Conservation (phyloP, 2,888 invertebrate species). For the Microdon myrmicae region DNA sequence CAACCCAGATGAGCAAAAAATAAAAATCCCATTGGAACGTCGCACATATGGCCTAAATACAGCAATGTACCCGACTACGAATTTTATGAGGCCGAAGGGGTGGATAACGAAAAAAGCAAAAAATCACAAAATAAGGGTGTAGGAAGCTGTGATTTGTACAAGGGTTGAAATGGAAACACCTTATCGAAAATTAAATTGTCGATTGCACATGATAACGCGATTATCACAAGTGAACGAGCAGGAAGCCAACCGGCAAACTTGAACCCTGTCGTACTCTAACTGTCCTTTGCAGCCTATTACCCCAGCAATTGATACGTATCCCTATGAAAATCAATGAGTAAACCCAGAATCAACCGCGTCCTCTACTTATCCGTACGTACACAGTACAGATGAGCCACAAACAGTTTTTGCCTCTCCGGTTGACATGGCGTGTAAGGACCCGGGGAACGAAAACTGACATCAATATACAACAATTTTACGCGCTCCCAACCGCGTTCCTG, state of each 20-base stretch:
- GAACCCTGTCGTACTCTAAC: constrained; percentile 26
- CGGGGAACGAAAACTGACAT: constrained; percentile 30
- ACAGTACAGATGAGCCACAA: constrained; percentile 13
- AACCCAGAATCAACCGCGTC: constrained; percentile 1
- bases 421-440: too few relatives aligned
- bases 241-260: constrained; percentile 54
- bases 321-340: neutral
- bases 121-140: constrained; percentile 8
- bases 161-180: constrained; percentile 47
- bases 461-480: constrained; percentile 19
- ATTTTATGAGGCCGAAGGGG: constrained; percentile 5
- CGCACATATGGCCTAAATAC: constrained; percentile 40
- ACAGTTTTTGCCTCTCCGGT: constrained; percentile 14
- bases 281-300: constrained; percentile 4
- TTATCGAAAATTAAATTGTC: constrained; percentile 55
- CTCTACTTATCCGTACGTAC: neutral
- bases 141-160: constrained; percentile 13
- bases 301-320: constrained; percentile 1
- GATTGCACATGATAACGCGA: constrained; percentile 56
- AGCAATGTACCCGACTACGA: neutral
- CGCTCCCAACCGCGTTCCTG: constrained; percentile 4
- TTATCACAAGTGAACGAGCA: constrained; percentile 54
- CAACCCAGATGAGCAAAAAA: constrained; percentile 19
- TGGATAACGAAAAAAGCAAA: constrained; percentile 8
- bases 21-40: constrained; percentile 6